Base-by-base conservation (phyloP, 1,140 invertebrate genomes). In the Luehdorfia chinensis region DNA sequence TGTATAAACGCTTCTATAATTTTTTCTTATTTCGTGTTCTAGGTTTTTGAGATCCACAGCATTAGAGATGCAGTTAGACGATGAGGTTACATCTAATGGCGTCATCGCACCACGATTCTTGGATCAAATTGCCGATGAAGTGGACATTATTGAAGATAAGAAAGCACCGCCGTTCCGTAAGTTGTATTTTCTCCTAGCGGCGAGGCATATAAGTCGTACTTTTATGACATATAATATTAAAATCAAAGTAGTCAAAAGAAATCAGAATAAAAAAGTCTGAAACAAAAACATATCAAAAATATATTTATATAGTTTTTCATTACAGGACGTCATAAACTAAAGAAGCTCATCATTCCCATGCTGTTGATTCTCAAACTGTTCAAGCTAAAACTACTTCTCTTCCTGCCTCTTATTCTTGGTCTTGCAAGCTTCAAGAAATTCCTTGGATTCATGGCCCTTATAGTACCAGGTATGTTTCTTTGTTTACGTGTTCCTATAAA, bases 351-450 rank as follows among this genome's bases (percentile, higher is more conserved):
- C 58, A 92, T 95, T 51, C 94, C 94, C 0, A 89, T 95, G 88
- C 75, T 95, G 59, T 75, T 95, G 47, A 90, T 95, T 39, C 72
- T 95, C 46, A 95, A 95, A 73, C 87, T 95, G 32, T 95, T 95
- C 89, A 95, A 95, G 74, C 62, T 95, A 62, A 95, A 95, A 60
- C 80, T 95, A 9, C 81, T 95, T 1, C 85, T 95, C 1, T 94
- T 95, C 81, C 70, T 95, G 65, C 94, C 94, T 1, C 87, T 95
- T 50, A 94, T 95, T 34, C 85, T 95, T 16, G 94, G 94, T 6
- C 78, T 95, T 47, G 94, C 92, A 4, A 94, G 94, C 12, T 93
- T 95, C 66, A 95, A 95, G 79, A 95, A 95, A 61, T 90, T 95
- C 65, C 87, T 95, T 1, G 93, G 92, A 19, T 92, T 95, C 66